Conservation (phyloP, 2,888 invertebrate species). For the Dione vanillae region DNA sequence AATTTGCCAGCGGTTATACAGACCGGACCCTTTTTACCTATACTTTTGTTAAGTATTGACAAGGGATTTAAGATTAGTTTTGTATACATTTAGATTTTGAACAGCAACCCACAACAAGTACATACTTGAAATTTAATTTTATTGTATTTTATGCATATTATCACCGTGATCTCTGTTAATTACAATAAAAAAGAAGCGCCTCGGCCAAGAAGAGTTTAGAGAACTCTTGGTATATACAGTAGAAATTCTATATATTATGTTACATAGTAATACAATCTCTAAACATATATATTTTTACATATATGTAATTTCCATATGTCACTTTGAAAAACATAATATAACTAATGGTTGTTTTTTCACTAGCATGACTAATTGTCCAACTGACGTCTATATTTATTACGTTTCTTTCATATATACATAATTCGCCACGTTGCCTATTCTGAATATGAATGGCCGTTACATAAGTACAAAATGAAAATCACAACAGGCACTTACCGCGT, state of each 20-base stretch:
- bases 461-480: constrained; percentile 30
- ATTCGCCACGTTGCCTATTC: constrained; percentile 1
- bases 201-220: no score
- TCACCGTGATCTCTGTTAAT: no score
- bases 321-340: not conserved
- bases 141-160: no score
- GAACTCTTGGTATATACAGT: no score
- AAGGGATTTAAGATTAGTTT: constrained; percentile 24
- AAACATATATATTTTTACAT: no score
- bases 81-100: constrained; percentile 1
- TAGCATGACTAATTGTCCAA: constrained; percentile 7
- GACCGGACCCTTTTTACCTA: constrained; percentile 39
- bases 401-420: constrained; percentile 5
- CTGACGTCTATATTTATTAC: constrained; percentile 17
- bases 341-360: not conserved
- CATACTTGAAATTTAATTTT: no score
- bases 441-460: constrained; percentile 22
- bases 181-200: no score
- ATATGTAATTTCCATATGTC: not conserved
- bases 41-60: constrained; percentile 30
- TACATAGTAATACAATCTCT: no score
- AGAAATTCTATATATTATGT: no score
- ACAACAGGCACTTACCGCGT: constrained; percentile 36
- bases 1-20: constrained; percentile 67
- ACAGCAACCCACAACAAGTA: not conserved